Evolutionary conservation across 30 jellyfish, hydroid and myxozoan genomes (phyloP), one percentile per base, ranked within the genome.

Genomic region (Pseudorhiza aurosa): DNA sequence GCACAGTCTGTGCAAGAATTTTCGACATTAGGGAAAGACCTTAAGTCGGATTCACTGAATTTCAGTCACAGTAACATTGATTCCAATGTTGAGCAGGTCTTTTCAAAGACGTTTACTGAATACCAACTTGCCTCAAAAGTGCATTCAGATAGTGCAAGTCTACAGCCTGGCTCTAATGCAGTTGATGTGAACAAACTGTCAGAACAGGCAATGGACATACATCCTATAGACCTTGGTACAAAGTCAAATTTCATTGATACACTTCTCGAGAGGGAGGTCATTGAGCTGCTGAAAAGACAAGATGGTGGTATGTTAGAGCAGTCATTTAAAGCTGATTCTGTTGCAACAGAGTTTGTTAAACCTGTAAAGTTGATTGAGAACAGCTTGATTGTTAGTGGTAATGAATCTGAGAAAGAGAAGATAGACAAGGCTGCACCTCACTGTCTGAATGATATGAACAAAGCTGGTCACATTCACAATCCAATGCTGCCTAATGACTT

Each of bases 61-160:
- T 80, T 80, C 42, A 80, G 77, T 58, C 83, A 80, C 12, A 80
- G 91, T 32, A 39, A n/a, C 56, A 80, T 65, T 11, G 62, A 65
- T 65, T 27, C 77, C 36, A 83, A 53, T 31, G 91, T 80, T 24
- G 91, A 65, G 69, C 91, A 80, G 36, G 91, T 80, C 17, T 80
- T 80, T 43, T 80, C 91, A 35, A 80, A 68, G 45, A 31, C 80
- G 1, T 80, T 80, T 35, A 64, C 9, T 19, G 68, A 80, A 35
- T 80, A 80, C 28, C 83, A 80, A 25, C 56, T 80, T 2, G 72
- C 91, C 8, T 55, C 91, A 22, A 70, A 65, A 65, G 69, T 65
- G 22, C 50, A 36, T 24, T 8, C 58, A 17, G 45, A 80, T 7
- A 60, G 57, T 43, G 24, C 49, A 36, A 10, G 51, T 1, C 1